Evolutionary conservation across 2,888 invertebrate species (phyloP), one percentile per base, ranked within the genome.

Genomic region (Neoscelio sp.): DNA sequence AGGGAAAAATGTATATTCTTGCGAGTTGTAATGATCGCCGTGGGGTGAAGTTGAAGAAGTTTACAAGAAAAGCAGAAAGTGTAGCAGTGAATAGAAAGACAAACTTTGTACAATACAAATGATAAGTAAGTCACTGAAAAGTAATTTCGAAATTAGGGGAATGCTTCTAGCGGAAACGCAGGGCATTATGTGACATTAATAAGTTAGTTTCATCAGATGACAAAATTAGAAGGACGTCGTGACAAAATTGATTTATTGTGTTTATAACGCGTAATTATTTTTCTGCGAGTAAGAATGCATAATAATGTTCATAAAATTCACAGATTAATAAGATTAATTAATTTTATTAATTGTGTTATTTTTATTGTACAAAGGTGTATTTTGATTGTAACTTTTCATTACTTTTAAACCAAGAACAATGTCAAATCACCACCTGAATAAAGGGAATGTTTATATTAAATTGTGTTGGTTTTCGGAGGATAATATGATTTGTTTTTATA

Each of bases 91-190:
- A 38, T 35, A 26, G 56, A 46, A 56, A 46, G 68, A 68, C 48
- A 26, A 68, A 68, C 68, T 68, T 56, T 20, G 17, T 48, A 56
- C 38, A 56, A 68, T 68, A 46, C 56, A 35, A 56, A 56, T 48
- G 56, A 48, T 56, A 68, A 67, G 33, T 46, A 44, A 67, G 35
- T 65, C 65, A 13, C 30, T 30, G 50, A 40, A 65, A 67, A 67
- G 54, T 67, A 15, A 54, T 54, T 67, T 67, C 23, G 10, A 44
- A 67, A 64, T 64, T 50, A 42, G 12, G 23, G 12, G 15, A 46
- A 64, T 26, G 28, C 15, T 48, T 10, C 15, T 28, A 44, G 26
- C 33, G 30, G 44, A 44, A 44, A 12, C 33, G 33, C 23, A 18
- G 10, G 26, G 18, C n/a, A 30, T 20, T 18, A 30, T 23, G 44